These are phyloP conservation scores for Caenorhabditis remanei DNA, from an alignment of 1,140 invertebrate genomes.

Conservation along the genomic window DNA sequence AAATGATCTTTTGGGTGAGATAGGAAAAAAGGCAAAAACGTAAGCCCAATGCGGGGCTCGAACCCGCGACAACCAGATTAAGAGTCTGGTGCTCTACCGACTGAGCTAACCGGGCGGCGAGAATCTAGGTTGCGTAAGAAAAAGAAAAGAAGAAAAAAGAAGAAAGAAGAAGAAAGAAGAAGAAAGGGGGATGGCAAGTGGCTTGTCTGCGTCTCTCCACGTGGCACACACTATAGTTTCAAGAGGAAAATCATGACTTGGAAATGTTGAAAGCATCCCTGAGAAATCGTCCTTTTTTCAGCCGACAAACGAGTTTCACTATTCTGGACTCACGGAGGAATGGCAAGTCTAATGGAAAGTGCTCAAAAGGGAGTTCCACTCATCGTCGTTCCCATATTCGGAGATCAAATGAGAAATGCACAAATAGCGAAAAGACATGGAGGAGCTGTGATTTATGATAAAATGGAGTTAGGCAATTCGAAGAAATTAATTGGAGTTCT, in stretches of 20 bases:
- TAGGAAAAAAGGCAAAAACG: slow-evolving; percentile 21
- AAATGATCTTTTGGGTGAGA: slow-evolving; percentile 64
- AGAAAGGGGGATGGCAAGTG: neutral
- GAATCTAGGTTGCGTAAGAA: neutral
- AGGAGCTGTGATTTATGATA: slow-evolving; percentile 20
- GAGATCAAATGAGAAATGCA: slow-evolving; percentile 68
- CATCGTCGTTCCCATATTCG: slow-evolving; percentile 64
- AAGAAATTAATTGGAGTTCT: neutral
- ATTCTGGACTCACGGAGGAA: slow-evolving; percentile 66
- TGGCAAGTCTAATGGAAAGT: slow-evolving; percentile 62
- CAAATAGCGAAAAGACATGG: slow-evolving; percentile 52
- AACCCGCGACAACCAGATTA: slow-evolving; percentile 74
- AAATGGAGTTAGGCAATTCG: slow-evolving; percentile 39
- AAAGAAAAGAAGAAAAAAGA: slow-evolving; percentile 6
- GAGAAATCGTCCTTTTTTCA: neutral
- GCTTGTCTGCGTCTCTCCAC: neutral
- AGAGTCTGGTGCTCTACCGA: slow-evolving; percentile 56
- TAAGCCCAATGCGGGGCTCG: slow-evolving; percentile 77
- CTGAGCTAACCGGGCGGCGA: slow-evolving; percentile 47
- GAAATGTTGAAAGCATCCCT: too few relatives aligned
- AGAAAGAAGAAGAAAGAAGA: neutral
- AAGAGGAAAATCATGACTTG: neutral
- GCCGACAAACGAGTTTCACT: slow-evolving; percentile 56
- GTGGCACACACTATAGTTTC: neutral
- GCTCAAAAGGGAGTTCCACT: slow-evolving; percentile 62